Base-by-base conservation (phyloP, 1,140 invertebrate genomes). In the Chymomyza costata region DNA sequence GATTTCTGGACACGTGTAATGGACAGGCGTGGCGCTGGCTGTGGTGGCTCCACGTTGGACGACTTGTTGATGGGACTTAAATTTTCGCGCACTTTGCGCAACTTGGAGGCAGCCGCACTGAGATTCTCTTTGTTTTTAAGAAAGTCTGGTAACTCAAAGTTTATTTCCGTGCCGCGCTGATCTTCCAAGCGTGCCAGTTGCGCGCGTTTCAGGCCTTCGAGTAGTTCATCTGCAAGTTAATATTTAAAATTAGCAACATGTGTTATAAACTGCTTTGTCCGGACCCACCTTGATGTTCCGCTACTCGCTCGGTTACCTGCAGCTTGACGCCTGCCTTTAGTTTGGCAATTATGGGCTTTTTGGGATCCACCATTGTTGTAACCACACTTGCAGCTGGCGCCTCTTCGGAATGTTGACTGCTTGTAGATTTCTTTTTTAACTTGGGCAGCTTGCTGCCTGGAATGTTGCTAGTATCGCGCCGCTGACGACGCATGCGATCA, bases 141-240 rank as follows among this genome's bases (percentile, higher is more conserved):
- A 84, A 94, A 94, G 64, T 94, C 93, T 1, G 93, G 92, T 38
- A 94, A 85, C 86, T 94, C 92, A 66, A 92, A 93, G 82, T 93
- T 93, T 1, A 93, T 93, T 86, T 93, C 91, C 0, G 92, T 93
- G 32, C 93, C 93, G 59, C 93, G 87, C 85, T 95, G 93, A 83
- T 95, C 93, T 83, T 95, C 93, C 34, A 95, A 83, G 15, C 93
- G 87, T 39, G 89, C 89, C 59, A 91, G 85, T 82, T 94, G 93
- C 2, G 92, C 92, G 56, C 92, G 87, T 83, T 93, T 93, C 53
- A 94, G 84, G 18, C 93, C 91, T 83, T 94, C 93, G 62, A 93
- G 92, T 44, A 92, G 84, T 66, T 91, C 90, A 91, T 85, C 83
- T 85, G 53, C 0, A 41, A 57, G 13, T 5, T 13, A 47, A 14